Conservation (phyloP, 2,797 vertebrate species). For the Acrossocheilus wenchowensis region DNA sequence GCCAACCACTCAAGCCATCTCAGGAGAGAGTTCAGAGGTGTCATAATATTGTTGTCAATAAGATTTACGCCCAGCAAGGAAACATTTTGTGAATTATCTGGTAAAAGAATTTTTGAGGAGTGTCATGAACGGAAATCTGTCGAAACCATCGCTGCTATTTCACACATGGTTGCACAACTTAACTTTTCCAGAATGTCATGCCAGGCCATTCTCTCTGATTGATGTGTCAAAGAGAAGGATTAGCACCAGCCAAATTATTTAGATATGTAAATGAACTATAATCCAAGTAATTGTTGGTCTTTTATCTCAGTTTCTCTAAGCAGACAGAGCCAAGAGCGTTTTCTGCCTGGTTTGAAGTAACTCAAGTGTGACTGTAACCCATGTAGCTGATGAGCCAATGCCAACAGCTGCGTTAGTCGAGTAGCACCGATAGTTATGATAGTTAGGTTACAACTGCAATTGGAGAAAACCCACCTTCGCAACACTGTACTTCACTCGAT, state of each 20-base stretch:
- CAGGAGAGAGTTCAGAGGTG: neutral
- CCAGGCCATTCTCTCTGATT: neutral
- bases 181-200: constrained; percentile 17
- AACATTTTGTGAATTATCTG: neutral
- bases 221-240: constrained; percentile 5
- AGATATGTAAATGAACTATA: constrained; percentile 41
- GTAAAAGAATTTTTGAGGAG: neutral
- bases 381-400: constrained; percentile 18
- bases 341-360: constrained; percentile 36
- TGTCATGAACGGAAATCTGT: constrained; percentile 8
- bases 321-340: constrained; percentile 31
- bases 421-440: constrained; percentile 13
- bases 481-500: neutral
- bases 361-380: constrained; percentile 41
- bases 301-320: constrained; percentile 23
- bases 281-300: neutral
- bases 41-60: constrained; percentile 5
- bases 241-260: constrained; percentile 30
- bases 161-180: constrained; percentile 13
- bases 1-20: neutral
- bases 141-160: neutral
- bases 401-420: constrained; percentile 38
- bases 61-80: neutral
- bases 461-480: constrained; percentile 5
- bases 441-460: constrained; percentile 25